These are phyloP conservation scores for Aphaenogaster ashmeadi DNA, from an alignment of 1,140 invertebrate genomes.

Conservation along the genomic window DNA sequence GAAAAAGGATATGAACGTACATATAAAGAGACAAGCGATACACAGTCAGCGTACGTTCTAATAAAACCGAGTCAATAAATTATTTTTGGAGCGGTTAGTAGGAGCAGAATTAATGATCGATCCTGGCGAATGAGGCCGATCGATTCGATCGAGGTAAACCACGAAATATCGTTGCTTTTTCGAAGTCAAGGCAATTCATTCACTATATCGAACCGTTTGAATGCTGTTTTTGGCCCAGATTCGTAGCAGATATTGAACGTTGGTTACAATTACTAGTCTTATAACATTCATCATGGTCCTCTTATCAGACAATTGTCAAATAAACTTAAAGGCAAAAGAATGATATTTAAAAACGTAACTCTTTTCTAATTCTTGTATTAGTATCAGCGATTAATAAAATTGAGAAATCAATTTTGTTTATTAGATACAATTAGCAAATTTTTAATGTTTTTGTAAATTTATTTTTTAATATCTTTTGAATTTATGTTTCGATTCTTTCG, in stretches of 20 bases:
- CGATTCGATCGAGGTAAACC: conserved; percentile 65
- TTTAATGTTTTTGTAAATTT: neutral
- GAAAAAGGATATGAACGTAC: conserved; percentile 12
- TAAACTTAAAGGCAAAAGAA: neutral
- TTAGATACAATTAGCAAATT: neutral
- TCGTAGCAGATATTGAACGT: neutral
- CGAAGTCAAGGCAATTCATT: conserved; percentile 1
- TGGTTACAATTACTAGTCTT: neutral
- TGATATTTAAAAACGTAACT: neutral
- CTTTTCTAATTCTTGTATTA: neutral
- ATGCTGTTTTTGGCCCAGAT: neutral
- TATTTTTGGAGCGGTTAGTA: conserved; percentile 72
- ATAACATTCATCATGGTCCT: neutral
- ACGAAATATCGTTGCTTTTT: conserved; percentile 3
- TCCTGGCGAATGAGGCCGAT: conserved; percentile 69
- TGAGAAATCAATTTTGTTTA: neutral
- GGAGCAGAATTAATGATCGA: conserved; percentile 74
- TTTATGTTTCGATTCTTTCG: neutral
- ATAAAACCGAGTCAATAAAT: conserved; percentile 71
- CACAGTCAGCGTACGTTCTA: conserved; percentile 47
- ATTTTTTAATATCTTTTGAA: neutral
- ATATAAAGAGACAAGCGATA: conserved; percentile 32
- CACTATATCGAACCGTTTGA: neutral
- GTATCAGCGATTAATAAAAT: neutral
- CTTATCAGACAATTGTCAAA: neutral